Evolutionary conservation across 2,888 invertebrate species (phyloP), one percentile per base, ranked within the genome.

Genomic region (Meta bourneti): DNA sequence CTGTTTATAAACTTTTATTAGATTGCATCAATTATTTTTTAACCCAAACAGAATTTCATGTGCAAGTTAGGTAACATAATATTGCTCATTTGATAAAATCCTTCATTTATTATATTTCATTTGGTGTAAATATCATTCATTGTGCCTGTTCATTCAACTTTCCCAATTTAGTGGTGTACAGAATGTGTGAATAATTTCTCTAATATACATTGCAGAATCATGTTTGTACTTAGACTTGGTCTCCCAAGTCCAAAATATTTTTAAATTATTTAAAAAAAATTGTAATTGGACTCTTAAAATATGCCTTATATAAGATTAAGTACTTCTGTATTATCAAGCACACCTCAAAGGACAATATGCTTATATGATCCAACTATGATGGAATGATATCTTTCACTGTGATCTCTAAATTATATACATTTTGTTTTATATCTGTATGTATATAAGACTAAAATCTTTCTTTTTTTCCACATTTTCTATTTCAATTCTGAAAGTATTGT

Each of bases 1-100:
- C 51, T 86, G 52, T 11, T 61, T 11, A 13, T 80, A 71, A 54
- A 61, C 69, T 61, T 34, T 34, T 34, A 87, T 87, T 82, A 78
- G 78, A 83, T 48, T 69, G 61, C 61, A 91, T 81, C 78, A 82
- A 19, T 61, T 91, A 91, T 91, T 91, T 91, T 82, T 90, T 77
- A 83, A 89, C 82, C 48, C 71, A 82, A 82, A 49, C 54, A 8
- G 61, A 48, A 79, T 79, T 86, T 88, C 77, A 71, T 54, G 51
- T 87, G 78, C 87, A 80, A 79, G 74, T 52, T 87, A 78, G 61
- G 52, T 80, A 86, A 54, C 77, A 71, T 71, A 79, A 34, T 54
- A 16, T 72, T 70, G 51, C 19, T 87, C 71, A 83, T 81, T 54
- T 69, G 81, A 49, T 61, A 52, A 48, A 69, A 74, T 71, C 61